phyloP scores from a whole-genome alignment of 92 coral and sea anemone genomes.

The Metridium senile region DNA sequence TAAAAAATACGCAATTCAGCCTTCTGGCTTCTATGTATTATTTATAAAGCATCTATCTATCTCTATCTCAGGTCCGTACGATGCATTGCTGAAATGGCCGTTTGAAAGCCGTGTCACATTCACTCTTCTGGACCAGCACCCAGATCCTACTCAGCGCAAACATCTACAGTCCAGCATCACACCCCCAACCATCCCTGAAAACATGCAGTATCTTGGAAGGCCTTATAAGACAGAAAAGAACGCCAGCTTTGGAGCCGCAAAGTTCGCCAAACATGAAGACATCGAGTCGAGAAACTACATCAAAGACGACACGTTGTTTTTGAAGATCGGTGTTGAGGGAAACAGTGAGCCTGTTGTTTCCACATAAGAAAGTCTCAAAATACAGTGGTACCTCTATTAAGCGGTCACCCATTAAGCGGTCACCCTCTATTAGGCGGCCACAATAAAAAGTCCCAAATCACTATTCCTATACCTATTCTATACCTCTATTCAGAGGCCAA shows the following conservation, averaged over 20 bases:
- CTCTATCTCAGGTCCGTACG: constrained; percentile 76
- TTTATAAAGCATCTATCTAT: neutral
- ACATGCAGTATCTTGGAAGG: constrained; percentile 89
- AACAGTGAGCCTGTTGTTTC: neutral
- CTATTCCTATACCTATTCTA: no score
- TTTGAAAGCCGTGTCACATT: constrained; percentile 93
- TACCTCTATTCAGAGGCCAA: no score
- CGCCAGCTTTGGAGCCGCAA: constrained; percentile 99
- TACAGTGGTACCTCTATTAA: no score
- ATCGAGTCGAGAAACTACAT: constrained; percentile 82
- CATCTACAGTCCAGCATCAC: constrained; percentile 95
- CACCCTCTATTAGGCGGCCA: no score
- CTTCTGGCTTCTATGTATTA: neutral
- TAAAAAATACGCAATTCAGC: no score
- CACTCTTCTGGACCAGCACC: constrained; percentile 83
- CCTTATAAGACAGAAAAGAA: constrained; percentile 89
- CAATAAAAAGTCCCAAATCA: no score
- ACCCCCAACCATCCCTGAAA: constrained; percentile 92
- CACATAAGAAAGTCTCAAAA: no score
- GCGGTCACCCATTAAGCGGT: no score
- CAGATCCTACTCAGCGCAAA: constrained; percentile 78
- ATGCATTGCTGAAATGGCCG: constrained; percentile 96
- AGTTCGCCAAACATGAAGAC: constrained; percentile 94
- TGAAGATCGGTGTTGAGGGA: constrained; percentile 79
- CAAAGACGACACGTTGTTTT: constrained; percentile 89